These are phyloP conservation scores for Thalassoma bifasciatum DNA, from an alignment of 2,113 vertebrate species.

Conservation along the genomic window DNA sequence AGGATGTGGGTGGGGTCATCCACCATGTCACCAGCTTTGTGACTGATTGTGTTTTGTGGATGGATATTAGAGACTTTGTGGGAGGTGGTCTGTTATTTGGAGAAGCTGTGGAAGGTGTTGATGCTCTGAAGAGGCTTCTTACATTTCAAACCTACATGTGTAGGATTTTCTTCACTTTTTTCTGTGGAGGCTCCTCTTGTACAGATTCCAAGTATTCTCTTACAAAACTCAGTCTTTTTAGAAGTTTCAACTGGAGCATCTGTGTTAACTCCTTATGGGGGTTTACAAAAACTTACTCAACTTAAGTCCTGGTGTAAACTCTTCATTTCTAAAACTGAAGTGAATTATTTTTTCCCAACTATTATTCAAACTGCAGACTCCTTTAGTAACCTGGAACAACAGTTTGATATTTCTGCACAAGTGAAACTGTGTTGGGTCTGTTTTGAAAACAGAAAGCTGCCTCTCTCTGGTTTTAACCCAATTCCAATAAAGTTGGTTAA, in stretches of 20 bases:
- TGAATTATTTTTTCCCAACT: too few relatives aligned
- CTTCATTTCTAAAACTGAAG: too few relatives aligned
- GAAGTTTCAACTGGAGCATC: not conserved
- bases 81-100: constrained; percentile 41
- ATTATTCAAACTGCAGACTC: too few relatives aligned
- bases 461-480: too few relatives aligned
- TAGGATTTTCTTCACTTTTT: constrained; percentile 18
- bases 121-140: constrained; percentile 3
- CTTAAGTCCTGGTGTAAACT: too few relatives aligned
- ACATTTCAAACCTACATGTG: constrained; percentile 34
- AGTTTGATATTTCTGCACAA: too few relatives aligned
- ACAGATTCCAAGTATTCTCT: not conserved
- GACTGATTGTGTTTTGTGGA: constrained; percentile 35
- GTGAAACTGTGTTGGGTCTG: too few relatives aligned
- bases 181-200: not conserved
- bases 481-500: too few relatives aligned
- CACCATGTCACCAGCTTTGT: constrained; percentile 8
- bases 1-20: constrained; percentile 51
- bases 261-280: not conserved
- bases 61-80: constrained; percentile 43
- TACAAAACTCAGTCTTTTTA: not conserved
- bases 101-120: constrained; percentile 18
- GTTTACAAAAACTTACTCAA: not conserved
- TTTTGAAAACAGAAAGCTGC: too few relatives aligned
- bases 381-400: too few relatives aligned